Evolutionary conservation across 2,888 invertebrate species (phyloP), one percentile per base, ranked within the genome.

Genomic region (Aporophyla lueneburgensis): DNA sequence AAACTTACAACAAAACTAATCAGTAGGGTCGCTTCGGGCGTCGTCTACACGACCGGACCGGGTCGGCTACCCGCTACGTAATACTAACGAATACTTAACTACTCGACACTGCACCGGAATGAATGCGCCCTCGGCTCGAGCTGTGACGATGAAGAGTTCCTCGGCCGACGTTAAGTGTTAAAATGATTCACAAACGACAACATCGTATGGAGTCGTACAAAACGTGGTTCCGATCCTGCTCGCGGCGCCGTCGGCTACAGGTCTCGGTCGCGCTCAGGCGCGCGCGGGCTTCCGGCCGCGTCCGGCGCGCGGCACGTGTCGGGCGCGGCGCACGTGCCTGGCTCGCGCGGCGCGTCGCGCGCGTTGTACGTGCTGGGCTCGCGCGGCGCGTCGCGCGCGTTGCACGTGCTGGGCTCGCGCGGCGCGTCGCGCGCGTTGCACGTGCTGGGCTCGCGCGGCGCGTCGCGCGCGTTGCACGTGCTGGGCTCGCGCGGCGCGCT

Each of bases 181-280:
- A 62, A 68, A 71, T 63, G 51, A 81, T 75, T 83, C 80, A 78
- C 83, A 83, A 83, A 80, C 79, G 76, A 88, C 81, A 86, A 89
- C 88, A 85, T 81, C 89, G 88, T 90, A 89, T 89, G 91, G 77
- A 80, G 75, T 86, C 81, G 80, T 91, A 91, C 80, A 90, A 90
- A 90, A 90, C 33, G 40, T 68, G 27, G 49, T 59, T 27, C 53
- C 24, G 59, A 67, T 61, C 67, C 62, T 62, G n/a, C 19, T 33
- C 62, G n/a, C 24, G 3, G 59, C 21, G 56, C 9, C 9, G 69
- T 27, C 62, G 54, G 66, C 76, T 78, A 87, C 70, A 76, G 74
- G 12, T 87, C 87, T 65, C 69, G 78, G 2, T 84, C 84, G 59
- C 70, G 67, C 21, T 75, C 61, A 43, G 56, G 33, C 12, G 53